phyloP scores from a whole-genome alignment of 2,888 invertebrate species.

The Mesorhabditis sp. region DNA sequence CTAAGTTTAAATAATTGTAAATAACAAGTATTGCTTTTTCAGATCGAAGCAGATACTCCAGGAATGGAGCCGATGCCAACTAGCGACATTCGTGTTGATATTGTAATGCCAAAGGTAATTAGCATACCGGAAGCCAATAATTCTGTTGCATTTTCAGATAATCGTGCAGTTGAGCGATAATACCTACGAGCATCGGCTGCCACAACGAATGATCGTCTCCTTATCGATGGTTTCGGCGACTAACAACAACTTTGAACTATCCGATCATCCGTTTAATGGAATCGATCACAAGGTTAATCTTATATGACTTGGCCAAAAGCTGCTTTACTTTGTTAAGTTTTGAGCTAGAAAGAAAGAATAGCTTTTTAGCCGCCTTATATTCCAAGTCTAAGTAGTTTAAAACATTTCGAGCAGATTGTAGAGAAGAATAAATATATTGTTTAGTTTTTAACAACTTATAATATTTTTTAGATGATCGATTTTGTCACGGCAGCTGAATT shows the following conservation, averaged over 20 bases:
- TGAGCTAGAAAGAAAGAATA: too few relatives aligned
- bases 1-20: neutral
- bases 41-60: conserved; percentile 11
- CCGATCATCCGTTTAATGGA: too few relatives aligned
- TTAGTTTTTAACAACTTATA: too few relatives aligned
- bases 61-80: conserved; percentile 41
- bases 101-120: conserved; percentile 83
- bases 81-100: conserved; percentile 82
- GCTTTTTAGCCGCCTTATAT: too few relatives aligned
- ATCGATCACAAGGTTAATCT: too few relatives aligned
- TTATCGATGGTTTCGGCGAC: conserved; percentile 18
- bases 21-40: conserved; percentile 13
- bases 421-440: too few relatives aligned
- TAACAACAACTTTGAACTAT: conserved; percentile 8
- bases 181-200: conserved; percentile 21
- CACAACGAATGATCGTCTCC: conserved; percentile 19
- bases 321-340: too few relatives aligned
- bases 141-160: conserved; percentile 17
- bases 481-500: conserved; percentile 9
- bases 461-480: conserved; percentile 10
- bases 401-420: too few relatives aligned
- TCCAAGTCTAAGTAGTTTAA: too few relatives aligned
- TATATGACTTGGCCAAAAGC: too few relatives aligned
- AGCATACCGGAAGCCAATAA: neutral
- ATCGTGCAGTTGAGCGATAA: conserved; percentile 20